Base-by-base conservation (phyloP, 2,113 vertebrate species). In the Abramis brama region DNA sequence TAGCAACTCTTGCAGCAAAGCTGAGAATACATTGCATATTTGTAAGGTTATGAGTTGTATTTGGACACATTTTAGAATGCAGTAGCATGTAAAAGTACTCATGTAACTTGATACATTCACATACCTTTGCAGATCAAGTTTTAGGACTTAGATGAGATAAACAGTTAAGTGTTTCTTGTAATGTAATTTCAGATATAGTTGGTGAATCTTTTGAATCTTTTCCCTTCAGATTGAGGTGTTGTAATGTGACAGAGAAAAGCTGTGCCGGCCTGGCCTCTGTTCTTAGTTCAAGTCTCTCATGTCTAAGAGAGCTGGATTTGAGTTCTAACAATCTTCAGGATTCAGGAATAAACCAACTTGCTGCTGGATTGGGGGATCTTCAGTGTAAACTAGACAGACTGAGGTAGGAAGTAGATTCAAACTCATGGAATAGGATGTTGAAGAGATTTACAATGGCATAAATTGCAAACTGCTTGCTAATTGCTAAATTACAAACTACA, bases 291-390 rank as follows among this genome's bases (percentile, higher is more conserved):
- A 70, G 15, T 8, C 50, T 47, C 62, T 89, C 90, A 0, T 79
- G 78, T 86, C 75, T 93, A 85, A 88, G 82, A 33, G 86, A 90
- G 47, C 89, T 93, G 73, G 90, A 93, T 85, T 88, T 93, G 73
- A 89, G 89, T 8, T 92, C 87, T 85, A 92, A 91, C 89, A 89
- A 64, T 86, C 88, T 93, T 80, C 82, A 64, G 5, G 86, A 89
- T 62, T 2, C 3, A 2, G 92, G 90, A 33, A 86, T 91, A 33
- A 2, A 11, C 12, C 43, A 30, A 1, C 88, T 93, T 0, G 55
- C 68, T 12, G 45, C 70, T 25, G 90, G 90, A 19, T n/a, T 93
- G 80, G 77, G 3, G 0, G n/a, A 86, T 45, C 0, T 11, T 47
- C 50, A 83, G 7, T 90, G 90, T 86, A 78, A 74, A 15, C 86